These are phyloP conservation scores for Yoshiicerus persimilis DNA, from an alignment of 1,140 invertebrate genomes.

Conservation along the genomic window DNA sequence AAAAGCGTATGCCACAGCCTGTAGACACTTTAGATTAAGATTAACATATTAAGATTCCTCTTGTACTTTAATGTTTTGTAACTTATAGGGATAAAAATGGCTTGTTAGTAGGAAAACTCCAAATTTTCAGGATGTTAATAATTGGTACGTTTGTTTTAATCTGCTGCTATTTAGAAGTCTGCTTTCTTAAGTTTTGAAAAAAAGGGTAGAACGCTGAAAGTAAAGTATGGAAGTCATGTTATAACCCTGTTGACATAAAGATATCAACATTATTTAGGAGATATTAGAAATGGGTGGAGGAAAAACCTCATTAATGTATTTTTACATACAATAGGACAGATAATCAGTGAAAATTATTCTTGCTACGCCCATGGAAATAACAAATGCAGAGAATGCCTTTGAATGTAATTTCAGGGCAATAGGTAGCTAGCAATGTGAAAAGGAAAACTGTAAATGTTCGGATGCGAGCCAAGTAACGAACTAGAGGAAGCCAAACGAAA, in stretches of 20 bases:
- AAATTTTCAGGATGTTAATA: no score
- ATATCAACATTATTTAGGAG: background rate
- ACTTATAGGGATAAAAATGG: no score
- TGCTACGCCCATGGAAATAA: background rate
- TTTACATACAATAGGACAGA: background rate
- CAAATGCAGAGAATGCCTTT: background rate
- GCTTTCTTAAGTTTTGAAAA: no score
- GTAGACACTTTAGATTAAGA: no score
- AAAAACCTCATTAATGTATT: background rate
- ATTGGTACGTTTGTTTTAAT: no score
- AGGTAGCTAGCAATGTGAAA: background rate
- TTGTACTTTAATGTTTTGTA: no score
- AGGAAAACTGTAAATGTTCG: background rate
- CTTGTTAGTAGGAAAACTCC: no score
- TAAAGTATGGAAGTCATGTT: no score
- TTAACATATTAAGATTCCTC: no score
- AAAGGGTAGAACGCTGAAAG: no score
- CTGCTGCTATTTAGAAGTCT: no score
- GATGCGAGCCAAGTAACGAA: background rate
- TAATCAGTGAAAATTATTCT: background rate
- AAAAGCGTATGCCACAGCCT: no score
- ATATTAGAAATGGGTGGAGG: background rate
- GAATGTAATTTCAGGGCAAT: background rate
- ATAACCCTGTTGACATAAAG: background rate
- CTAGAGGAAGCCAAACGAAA: background rate